Percentiles rank a stretch among this genome's conserved stretches.
Conservation (phyloP, 2,797 vertebrate genomes). For the Gymnodraco acuticeps region DNA sequence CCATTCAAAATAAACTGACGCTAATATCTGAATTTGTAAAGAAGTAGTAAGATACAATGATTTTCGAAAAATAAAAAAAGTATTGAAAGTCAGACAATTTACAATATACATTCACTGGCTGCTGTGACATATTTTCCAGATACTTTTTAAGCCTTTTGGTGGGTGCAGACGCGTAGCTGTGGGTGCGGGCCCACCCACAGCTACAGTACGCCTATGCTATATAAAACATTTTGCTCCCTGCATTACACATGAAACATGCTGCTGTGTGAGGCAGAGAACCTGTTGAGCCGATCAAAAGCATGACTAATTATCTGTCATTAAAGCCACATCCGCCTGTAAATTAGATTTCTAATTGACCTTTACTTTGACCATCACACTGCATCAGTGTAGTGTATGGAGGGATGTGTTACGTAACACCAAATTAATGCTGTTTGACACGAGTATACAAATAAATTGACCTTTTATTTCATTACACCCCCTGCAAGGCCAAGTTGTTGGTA, state of each 20-base stretch:
- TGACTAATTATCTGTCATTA: slow-evolving; percentile 1
- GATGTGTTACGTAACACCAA: slow-evolving; percentile 1
- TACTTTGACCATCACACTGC: slow-evolving; percentile 14
- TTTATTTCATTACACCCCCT: slow-evolving; percentile 19
- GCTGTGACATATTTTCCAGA: too few relatives aligned
- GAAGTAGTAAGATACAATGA: too few relatives aligned
- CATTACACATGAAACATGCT: neutral
- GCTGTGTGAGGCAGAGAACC: neutral
- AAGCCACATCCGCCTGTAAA: slow-evolving; percentile 10
- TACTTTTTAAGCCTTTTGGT: too few relatives aligned
- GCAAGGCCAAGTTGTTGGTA: neutral
- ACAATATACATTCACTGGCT: too few relatives aligned
- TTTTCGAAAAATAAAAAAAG: too few relatives aligned
- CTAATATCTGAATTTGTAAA: too few relatives aligned
- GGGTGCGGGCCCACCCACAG: too few relatives aligned
- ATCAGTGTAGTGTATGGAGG: neutral
- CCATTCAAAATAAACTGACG: too few relatives aligned
- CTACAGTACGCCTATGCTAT: too few relatives aligned
- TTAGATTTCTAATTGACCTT: slow-evolving; percentile 37
- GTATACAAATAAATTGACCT: slow-evolving; percentile 26
- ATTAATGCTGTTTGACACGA: slow-evolving; percentile 33
- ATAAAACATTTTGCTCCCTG: neutral
- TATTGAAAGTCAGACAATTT: too few relatives aligned
- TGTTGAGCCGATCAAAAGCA: neutral
- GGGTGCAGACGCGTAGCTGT: too few relatives aligned